Conservation (phyloP, 1,140 invertebrate species). For the Zaprionus africanus region DNA sequence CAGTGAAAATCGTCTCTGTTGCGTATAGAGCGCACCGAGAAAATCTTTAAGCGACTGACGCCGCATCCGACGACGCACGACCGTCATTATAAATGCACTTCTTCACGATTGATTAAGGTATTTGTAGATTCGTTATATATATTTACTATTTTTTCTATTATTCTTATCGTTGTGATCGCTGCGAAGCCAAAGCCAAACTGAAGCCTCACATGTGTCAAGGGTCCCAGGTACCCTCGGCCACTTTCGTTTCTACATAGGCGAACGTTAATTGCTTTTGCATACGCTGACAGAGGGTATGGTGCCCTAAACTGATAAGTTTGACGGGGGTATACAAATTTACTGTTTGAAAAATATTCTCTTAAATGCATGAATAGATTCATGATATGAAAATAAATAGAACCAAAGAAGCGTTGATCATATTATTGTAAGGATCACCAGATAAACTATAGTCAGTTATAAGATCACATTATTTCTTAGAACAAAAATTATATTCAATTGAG, state of each 20-base stretch:
- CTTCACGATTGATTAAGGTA: not conserved
- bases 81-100: constrained; percentile 45
- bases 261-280: constrained; percentile 37
- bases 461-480: too few relatives aligned
- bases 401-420: too few relatives aligned
- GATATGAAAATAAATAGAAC: too few relatives aligned
- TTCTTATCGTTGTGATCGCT: constrained; percentile 35
- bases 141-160: constrained; percentile 4
- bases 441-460: too few relatives aligned
- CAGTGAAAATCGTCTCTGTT: constrained; percentile 62
- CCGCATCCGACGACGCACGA: constrained; percentile 60
- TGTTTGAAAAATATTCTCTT: too few relatives aligned
- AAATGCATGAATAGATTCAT: too few relatives aligned
- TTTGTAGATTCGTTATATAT: constrained; percentile 1
- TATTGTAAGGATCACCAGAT: too few relatives aligned
- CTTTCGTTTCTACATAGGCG: constrained; percentile 48
- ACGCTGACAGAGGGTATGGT: constrained; percentile 13
- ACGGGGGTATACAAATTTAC: not conserved
- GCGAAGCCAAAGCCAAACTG: constrained; percentile 62
- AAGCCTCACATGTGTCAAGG: constrained; percentile 25
- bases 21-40: constrained; percentile 54
- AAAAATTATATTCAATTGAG: too few relatives aligned
- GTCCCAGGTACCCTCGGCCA: constrained; percentile 52
- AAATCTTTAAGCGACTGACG: constrained; percentile 67
- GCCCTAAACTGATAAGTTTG: not conserved